phyloP scores from a whole-genome alignment of 2,113 vertebrate species.

The Gadus macrocephalus region DNA sequence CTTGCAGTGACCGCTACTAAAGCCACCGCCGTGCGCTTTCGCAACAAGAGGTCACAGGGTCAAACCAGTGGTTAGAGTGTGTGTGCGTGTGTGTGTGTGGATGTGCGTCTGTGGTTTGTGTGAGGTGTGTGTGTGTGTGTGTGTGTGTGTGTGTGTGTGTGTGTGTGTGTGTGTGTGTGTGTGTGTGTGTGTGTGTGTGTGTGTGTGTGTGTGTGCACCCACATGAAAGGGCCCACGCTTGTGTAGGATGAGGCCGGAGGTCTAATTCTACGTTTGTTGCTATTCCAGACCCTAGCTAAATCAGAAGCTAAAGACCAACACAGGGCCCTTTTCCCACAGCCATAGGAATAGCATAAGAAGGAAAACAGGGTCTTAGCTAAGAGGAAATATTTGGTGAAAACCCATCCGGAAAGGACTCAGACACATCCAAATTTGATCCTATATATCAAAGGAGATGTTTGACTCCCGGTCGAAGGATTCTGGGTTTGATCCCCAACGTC shows the following conservation, averaged over 20 bases:
- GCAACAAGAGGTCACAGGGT: slow-evolving; percentile 31
- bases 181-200: no score
- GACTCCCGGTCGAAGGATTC: no score
- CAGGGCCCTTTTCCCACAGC: slow-evolving; percentile 58
- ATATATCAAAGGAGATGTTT: no score
- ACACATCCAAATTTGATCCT: slow-evolving; percentile 14
- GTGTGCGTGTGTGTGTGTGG: no score
- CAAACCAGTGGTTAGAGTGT: slow-evolving; percentile 9
- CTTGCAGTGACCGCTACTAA: no score
- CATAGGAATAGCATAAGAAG: slow-evolving; percentile 31
- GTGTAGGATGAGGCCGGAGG: slow-evolving; percentile 45
- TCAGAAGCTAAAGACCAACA: slow-evolving; percentile 64
- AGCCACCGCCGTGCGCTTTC: slow-evolving; percentile 12
- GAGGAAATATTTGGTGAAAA: slow-evolving; percentile 57
- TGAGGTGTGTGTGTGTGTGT: no score
- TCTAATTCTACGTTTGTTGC: slow-evolving; percentile 61
- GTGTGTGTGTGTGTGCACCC: slow-evolving; percentile 29
- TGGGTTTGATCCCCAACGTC: no score
- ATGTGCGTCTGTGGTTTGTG: no score
- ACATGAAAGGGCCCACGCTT: slow-evolving; percentile 66
- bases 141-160: no score
- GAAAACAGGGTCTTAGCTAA: slow-evolving; percentile 36
- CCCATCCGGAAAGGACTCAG: slow-evolving; percentile 41
- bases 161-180: no score
- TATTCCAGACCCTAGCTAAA: slow-evolving; percentile 50